Evolutionary conservation across 1,140 invertebrate genomes (phyloP).

Genomic region (Rhizoglyphus robini): DNA sequence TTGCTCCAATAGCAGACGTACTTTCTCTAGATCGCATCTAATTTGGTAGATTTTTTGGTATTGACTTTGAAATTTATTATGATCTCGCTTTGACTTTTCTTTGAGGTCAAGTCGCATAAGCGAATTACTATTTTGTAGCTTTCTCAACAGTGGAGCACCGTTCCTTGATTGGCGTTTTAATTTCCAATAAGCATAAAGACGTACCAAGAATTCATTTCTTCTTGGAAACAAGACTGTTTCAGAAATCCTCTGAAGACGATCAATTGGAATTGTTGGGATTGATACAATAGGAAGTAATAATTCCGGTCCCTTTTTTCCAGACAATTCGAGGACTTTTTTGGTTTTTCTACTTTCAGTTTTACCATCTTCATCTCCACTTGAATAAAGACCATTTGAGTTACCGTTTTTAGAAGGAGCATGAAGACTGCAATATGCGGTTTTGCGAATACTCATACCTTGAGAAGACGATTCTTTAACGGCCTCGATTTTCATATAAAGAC

Average conservation of each 20-base stretch:
- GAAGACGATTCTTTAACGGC: slow-evolving; percentile 58
- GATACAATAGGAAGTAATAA: slow-evolving; percentile 62
- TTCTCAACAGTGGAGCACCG: slow-evolving; percentile 78
- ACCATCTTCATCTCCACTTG: slow-evolving; percentile 20
- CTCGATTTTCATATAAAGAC: slow-evolving; percentile 89
- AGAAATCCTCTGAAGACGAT: slow-evolving; percentile 68
- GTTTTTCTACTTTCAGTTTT: slow-evolving; percentile 47
- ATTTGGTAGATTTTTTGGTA: slow-evolving; percentile 88
- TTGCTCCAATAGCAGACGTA: slow-evolving; percentile 77
- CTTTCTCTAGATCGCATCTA: slow-evolving; percentile 83
- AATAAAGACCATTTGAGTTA: slow-evolving; percentile 15
- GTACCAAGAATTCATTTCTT: slow-evolving; percentile 71
- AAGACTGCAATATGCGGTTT: slow-evolving; percentile 87
- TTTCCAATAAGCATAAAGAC: slow-evolving; percentile 77
- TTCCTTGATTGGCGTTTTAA: slow-evolving; percentile 86
- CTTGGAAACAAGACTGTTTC: slow-evolving; percentile 50
- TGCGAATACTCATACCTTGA: slow-evolving; percentile 60
- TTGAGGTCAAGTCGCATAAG: neutral
- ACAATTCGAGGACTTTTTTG: slow-evolving; percentile 62
- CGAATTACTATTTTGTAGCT: slow-evolving; percentile 53
- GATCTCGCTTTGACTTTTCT: slow-evolving; percentile 22
- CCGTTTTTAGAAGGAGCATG: slow-evolving; percentile 61
- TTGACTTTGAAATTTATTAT: slow-evolving; percentile 51
- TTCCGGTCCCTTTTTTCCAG: slow-evolving; percentile 60
- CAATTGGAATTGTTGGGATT: slow-evolving; percentile 81